Conservation (phyloP, 1,140 invertebrate genomes). For the Venustaconcha ellipsiformis region DNA sequence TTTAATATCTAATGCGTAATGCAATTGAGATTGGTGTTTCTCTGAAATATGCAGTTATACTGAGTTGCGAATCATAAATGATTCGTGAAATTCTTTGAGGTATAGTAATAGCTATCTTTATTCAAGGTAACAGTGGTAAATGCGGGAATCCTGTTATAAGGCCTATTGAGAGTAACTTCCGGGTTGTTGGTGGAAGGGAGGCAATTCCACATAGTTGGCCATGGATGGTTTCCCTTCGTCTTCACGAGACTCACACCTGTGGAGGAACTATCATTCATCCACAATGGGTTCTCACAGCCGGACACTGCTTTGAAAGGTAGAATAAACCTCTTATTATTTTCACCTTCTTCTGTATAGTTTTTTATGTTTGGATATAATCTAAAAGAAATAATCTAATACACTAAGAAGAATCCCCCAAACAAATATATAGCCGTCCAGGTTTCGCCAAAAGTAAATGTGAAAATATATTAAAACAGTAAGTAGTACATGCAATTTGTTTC, state of each 20-base stretch:
- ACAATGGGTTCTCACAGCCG: constrained; percentile 68
- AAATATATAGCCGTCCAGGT: not conserved
- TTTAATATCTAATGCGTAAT: no score
- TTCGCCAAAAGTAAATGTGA: not conserved
- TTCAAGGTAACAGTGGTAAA: constrained; percentile 8
- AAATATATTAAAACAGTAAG: not conserved
- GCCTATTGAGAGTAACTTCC: constrained; percentile 6
- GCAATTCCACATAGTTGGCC: constrained; percentile 48
- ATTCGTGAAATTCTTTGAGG: no score
- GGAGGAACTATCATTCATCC: constrained; percentile 65
- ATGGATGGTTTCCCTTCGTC: constrained; percentile 48
- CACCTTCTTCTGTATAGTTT: no score
- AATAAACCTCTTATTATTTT: not conserved
- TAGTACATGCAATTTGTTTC: not conserved
- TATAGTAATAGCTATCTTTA: not conserved
- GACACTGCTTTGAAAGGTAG: constrained; percentile 66
- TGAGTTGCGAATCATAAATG: no score
- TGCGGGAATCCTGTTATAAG: constrained; percentile 18
- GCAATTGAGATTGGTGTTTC: no score
- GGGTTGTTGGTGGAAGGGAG: constrained; percentile 49
- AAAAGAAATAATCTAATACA: not conserved
- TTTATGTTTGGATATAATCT: no score
- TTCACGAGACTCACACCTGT: constrained; percentile 56
- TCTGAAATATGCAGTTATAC: no score
- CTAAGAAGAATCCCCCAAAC: not conserved